phyloP scores from a whole-genome alignment of 2,888 invertebrate genomes.

The Sthenelais limicola region DNA sequence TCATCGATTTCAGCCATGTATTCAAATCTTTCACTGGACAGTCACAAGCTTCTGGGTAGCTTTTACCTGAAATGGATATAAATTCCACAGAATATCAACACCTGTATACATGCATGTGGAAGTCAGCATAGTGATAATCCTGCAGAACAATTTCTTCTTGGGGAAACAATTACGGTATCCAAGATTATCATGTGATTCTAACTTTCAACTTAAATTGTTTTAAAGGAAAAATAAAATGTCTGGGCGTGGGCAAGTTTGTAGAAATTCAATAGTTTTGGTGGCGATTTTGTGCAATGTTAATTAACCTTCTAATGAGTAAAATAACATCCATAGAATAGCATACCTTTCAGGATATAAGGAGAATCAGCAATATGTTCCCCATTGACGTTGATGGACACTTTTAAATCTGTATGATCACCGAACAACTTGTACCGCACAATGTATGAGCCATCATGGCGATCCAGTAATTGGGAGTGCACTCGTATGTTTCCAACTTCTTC shows the following conservation, averaged over 20 bases:
- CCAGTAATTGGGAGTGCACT: conserved; percentile 83
- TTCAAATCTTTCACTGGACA: conserved; percentile 81
- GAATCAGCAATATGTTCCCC: conserved; percentile 78
- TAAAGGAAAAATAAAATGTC: no score
- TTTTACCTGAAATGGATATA: conserved; percentile 74
- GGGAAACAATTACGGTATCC: no score
- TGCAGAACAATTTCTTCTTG: no score
- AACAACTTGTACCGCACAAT: conserved; percentile 80
- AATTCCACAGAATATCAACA: background rate
- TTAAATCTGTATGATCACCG: conserved; percentile 79
- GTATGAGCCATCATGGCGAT: conserved; percentile 87
- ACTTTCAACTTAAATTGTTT: no score
- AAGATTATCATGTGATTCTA: no score
- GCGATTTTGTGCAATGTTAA: no score
- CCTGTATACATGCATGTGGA: no score
- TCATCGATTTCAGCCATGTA: conserved; percentile 80
- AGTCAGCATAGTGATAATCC: no score
- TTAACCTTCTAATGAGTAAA: background rate
- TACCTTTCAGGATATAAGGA: conserved; percentile 80
- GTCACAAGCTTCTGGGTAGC: conserved; percentile 87
- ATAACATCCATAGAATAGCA: conserved; percentile 8
- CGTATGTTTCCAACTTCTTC: conserved; percentile 68
- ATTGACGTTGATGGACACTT: conserved; percentile 80
- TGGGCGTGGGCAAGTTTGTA: no score
- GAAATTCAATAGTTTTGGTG: no score